A percentile compares a stretch with the other conserved stretches of the same genome.
These are phyloP conservation scores for Spongilla lacustris DNA, from an alignment of 37 sponge, comb jelly and placozoan species.

Conservation along the genomic window DNA sequence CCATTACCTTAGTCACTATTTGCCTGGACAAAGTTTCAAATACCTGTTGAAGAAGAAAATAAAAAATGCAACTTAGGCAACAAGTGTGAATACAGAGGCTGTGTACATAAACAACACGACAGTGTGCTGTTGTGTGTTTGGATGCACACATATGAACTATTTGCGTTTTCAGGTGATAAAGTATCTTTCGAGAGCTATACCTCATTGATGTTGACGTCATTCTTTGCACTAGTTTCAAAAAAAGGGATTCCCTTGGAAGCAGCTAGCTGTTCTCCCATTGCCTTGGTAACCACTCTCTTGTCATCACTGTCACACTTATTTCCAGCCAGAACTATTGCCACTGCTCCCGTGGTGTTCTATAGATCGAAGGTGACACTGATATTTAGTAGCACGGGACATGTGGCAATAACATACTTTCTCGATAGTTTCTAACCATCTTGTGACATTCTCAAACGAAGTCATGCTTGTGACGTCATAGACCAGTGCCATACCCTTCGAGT, in stretches of 20 bases:
- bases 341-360: constrained; percentile 78
- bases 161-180: too few species aligned
- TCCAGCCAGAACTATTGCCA: constrained; percentile 65
- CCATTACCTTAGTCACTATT: background rate
- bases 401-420: constrained; percentile 46
- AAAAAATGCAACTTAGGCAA: too few species aligned
- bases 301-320: constrained; percentile 80
- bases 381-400: background rate
- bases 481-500: constrained; percentile 74
- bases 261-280: constrained; percentile 67
- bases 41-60: background rate
- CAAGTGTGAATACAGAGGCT: too few species aligned
- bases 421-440: constrained; percentile 79
- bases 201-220: constrained; percentile 67
- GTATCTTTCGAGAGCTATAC: constrained; percentile 1
- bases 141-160: too few species aligned
- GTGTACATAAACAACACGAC: background rate
- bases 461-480: constrained; percentile 80
- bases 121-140: too few species aligned
- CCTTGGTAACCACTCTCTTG: constrained; percentile 56
- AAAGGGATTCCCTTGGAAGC: constrained; percentile 53
- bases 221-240: constrained; percentile 79
- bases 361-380: background rate
- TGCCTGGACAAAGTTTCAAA: background rate
- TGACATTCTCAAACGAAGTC: constrained; percentile 81